Evolutionary conservation across 1,140 invertebrate species (phyloP).

Genomic region (Babylonia areolata): DNA sequence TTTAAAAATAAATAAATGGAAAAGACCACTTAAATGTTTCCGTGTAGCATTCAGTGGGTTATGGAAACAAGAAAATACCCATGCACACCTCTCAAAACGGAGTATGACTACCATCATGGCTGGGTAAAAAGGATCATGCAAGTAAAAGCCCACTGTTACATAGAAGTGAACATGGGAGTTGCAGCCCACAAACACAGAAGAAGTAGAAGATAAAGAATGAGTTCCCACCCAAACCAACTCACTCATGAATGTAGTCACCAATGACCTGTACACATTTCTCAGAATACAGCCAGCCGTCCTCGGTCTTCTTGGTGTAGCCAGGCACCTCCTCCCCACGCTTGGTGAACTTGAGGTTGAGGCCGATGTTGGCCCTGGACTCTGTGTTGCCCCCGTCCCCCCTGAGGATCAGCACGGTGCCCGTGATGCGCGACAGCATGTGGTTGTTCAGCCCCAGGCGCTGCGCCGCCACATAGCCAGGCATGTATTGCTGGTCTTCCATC

Average conservation of each 20-base stretch:
- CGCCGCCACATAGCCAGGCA: constrained; percentile 74
- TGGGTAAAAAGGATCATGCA: no score
- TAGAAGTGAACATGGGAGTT: no score
- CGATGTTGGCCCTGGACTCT: constrained; percentile 85
- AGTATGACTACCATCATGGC: no score
- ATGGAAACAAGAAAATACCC: no score
- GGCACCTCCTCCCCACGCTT: constrained; percentile 83
- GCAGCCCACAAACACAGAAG: no score
- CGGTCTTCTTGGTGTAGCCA: constrained; percentile 86
- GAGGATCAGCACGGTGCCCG: constrained; percentile 85
- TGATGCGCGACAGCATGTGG: constrained; percentile 87
- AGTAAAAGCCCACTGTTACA: no score
- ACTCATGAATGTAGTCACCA: constrained; percentile 81
- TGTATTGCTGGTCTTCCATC: constrained; percentile 51
- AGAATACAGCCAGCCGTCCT: constrained; percentile 87
- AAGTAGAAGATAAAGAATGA: no score
- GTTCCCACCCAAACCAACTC: constrained; percentile 39
- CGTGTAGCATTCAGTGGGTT: no score
- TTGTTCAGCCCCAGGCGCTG: constrained; percentile 81
- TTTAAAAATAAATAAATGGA: no score
- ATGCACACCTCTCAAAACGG: no score
- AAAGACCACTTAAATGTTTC: no score
- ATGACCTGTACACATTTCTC: constrained; percentile 85
- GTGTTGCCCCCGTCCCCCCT: constrained; percentile 57
- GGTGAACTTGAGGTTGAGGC: constrained; percentile 93